phyloP scores from a whole-genome alignment of 2,888 invertebrate genomes.

The Autographa pulchrina region DNA sequence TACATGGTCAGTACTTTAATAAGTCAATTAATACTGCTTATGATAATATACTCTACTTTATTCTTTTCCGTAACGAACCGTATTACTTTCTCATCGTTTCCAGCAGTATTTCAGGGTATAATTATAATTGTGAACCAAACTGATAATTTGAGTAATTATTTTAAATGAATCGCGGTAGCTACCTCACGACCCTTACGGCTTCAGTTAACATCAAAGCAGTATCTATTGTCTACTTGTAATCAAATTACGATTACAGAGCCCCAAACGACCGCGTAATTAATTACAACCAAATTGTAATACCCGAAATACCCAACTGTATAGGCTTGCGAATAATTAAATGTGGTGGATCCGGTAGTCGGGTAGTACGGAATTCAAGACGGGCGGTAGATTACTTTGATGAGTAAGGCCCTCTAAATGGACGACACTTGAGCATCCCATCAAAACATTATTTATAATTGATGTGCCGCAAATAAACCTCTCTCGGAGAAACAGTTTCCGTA shows the following conservation, averaged over 20 bases:
- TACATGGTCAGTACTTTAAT: background rate
- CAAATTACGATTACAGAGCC: constrained; percentile 45
- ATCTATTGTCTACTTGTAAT: constrained; percentile 32
- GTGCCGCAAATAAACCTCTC: background rate
- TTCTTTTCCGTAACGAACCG: background rate
- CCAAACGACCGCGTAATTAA: constrained; percentile 31
- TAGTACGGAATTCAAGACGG: constrained; percentile 6
- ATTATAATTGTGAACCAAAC: constrained; percentile 2
- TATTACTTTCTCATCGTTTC: background rate
- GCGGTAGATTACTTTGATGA: background rate
- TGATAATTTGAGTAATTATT: constrained; percentile 8
- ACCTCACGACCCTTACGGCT: constrained; percentile 6
- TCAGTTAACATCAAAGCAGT: constrained; percentile 43
- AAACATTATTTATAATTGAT: constrained; percentile 4
- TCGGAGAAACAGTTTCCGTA: background rate
- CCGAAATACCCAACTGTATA: constrained; percentile 13
- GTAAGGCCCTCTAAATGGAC: background rate
- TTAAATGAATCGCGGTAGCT: constrained; percentile 3
- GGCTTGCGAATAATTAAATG: constrained; percentile 29
- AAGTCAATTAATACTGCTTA: background rate
- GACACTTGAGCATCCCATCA: background rate
- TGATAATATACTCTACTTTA: background rate
- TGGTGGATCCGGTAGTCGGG: constrained; percentile 6
- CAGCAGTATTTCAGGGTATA: background rate
- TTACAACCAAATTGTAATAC: constrained; percentile 38